A percentile compares a stretch with the other conserved stretches of the same genome.
These are phyloP conservation scores for Mimas tiliae DNA, from an alignment of 2,888 invertebrate genomes.

Conservation along the genomic window DNA sequence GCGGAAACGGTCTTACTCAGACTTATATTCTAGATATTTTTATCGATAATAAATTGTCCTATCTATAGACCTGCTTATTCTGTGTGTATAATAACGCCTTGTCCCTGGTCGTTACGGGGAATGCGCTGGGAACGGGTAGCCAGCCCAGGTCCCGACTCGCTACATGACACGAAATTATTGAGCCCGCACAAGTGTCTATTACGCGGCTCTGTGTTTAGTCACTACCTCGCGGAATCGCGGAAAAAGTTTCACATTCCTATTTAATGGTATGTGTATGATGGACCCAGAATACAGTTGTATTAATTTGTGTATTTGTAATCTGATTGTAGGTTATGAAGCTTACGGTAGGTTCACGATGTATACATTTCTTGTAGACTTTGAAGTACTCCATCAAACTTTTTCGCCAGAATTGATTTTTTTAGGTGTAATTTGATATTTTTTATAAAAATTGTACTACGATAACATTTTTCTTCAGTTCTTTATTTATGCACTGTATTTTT, in stretches of 20 bases:
- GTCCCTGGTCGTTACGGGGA: conserved; percentile 63
- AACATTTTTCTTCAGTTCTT: no score
- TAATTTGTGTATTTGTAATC: neutral
- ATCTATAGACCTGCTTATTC: conserved; percentile 42
- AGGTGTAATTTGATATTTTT: no score
- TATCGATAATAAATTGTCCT: neutral
- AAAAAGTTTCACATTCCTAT: conserved; percentile 11
- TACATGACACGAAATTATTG: conserved; percentile 73
- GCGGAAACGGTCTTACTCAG: no score
- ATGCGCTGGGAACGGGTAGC: conserved; percentile 80
- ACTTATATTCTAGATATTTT: neutral
- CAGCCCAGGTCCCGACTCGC: conserved; percentile 44
- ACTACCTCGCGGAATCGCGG: conserved; percentile 25
- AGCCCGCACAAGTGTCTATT: conserved; percentile 59
- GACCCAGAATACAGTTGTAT: neutral
- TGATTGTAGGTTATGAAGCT: no score
- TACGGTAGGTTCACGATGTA: no score
- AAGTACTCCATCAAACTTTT: no score
- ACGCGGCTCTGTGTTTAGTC: conserved; percentile 52
- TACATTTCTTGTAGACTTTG: no score
- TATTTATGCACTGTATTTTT: no score
- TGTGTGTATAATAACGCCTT: conserved; percentile 61
- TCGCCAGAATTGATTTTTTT: no score
- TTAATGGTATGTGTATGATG: neutral
- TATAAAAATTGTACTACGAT: no score